These are phyloP conservation scores for Lomographa bimaculata DNA, from an alignment of 2,888 invertebrate genomes.

Conservation along the genomic window DNA sequence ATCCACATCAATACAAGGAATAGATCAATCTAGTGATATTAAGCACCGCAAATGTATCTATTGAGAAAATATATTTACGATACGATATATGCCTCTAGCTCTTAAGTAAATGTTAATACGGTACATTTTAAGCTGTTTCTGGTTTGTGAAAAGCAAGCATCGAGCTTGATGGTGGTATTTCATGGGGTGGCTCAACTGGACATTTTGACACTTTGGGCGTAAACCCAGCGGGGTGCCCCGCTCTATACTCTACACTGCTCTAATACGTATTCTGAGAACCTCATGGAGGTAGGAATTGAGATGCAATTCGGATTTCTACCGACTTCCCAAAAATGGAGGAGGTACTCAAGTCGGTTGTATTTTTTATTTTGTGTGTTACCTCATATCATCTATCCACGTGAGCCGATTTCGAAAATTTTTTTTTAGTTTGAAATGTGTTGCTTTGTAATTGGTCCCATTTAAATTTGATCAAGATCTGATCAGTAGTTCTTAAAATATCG, in stretches of 20 bases:
- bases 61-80: slow-evolving; percentile 4
- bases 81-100: not conserved
- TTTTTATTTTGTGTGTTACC: too few species aligned
- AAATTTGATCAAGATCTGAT: too few species aligned
- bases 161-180: slow-evolving; percentile 16
- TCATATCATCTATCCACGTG: too few species aligned
- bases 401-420: too few species aligned
- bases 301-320: slow-evolving; percentile 61
- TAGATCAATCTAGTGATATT: slow-evolving; percentile 66
- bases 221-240: slow-evolving; percentile 71
- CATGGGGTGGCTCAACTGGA: slow-evolving; percentile 65
- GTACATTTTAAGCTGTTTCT: slow-evolving; percentile 8
- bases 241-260: too few species aligned
- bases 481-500: too few species aligned
- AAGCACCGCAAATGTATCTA: slow-evolving; percentile 54
- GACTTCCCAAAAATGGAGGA: too few species aligned
- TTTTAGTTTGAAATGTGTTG: too few species aligned
- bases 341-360: too few species aligned
- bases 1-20: slow-evolving; percentile 53
- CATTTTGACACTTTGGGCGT: slow-evolving; percentile 81
- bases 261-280: slow-evolving; percentile 76
- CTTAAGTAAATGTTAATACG: slow-evolving; percentile 4
- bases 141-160: slow-evolving; percentile 3
- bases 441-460: too few species aligned
- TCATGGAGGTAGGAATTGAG: slow-evolving; percentile 70